Base-by-base conservation (phyloP, 2,113 vertebrate species). In the Noturus placidus region DNA sequence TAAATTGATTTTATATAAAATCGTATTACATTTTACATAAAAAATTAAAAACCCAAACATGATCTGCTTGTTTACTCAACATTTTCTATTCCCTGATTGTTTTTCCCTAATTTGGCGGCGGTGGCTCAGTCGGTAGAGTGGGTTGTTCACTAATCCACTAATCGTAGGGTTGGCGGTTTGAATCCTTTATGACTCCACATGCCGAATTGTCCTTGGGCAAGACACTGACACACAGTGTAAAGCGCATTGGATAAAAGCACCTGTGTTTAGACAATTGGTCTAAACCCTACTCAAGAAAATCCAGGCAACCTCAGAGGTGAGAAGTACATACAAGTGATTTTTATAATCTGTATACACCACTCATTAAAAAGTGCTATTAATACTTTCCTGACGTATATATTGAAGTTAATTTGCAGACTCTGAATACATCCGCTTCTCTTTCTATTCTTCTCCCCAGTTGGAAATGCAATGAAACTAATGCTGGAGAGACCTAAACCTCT, bases 381-480 rank as follows among this genome's bases (percentile, higher is more conserved):
- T 8, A 42, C 74, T 52, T 77, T n/a, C 42, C 67, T 6, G 19
- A 17, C 5, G 6, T 35, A 35, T 17, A 70, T 70, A 76, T 5
- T 5, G 22, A n/a, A 77, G 11, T 17, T 50, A 52, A 50, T 77
- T 77, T 11, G 4, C 11, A 27, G 38, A 27, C 38, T 50, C 3
- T 2, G 38, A 82, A 79, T 38, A 69, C 22, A n/a, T 77, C 87
- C 19, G 6, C 22, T 50, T 52, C 42, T 67, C 46, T 78, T 89
- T 72, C 54, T 77, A 11, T 83, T 79, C 59, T 82, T 81, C 67
- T 70, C 67, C 86, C 50, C 35, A 84, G 42, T 81, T 65, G 61
- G 56, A 87, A 88, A 84, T 67, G 30, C 83, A 80, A 80, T 70
- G 38, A 87, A 74, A 84, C 76, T 11, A 86, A 80, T 67, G 80